Evolutionary conservation across 2,113 vertebrate species (phyloP), one percentile per base, ranked within the genome.

Genomic region (Andinoacara biseriatus): DNA sequence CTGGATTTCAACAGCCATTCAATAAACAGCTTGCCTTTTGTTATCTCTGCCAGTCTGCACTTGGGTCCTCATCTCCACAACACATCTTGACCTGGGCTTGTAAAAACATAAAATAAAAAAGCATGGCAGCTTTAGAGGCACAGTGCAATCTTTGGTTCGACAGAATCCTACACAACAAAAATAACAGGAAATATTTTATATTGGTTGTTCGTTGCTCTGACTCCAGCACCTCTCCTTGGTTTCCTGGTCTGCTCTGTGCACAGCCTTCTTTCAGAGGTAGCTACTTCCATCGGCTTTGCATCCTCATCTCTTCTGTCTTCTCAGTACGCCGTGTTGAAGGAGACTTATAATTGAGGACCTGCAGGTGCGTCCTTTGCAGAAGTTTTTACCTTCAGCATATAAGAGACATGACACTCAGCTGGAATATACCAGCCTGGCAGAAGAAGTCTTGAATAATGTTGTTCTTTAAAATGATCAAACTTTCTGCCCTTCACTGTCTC

Each of bases 261-360:
- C 4, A 13, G 10, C 10, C 40, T 43, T 13, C 40, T 43, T 4
- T 43, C 40, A 49, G 40, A 69, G 60, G 0, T 40, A 69, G 63
- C 9, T 69, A 10, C 63, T 11, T 69, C 24, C 38, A 49, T 49
- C 29, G 40, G 22, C 40, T 49, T n/a, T n/a, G n/a, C n/a, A n/a
- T n/a, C n/a, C n/a, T n/a, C n/a, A n/a, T n/a, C n/a, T n/a, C n/a
- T n/a, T n/a, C n/a, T n/a, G n/a, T n/a, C n/a, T 67, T 29, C 11
- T 72, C 49, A 31, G 65, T 31, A 29, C 29, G 43, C 2, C 24
- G 17, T 67, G 15, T 29, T 49, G 63, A 69, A 17, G 40, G 67
- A 33, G 10, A 15, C 46, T 72, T 72, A 72, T 33, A 72, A n/a
- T 1, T 5, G 0, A 49, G 43, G 29, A 1, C 7, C 1, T 4